Evolutionary conservation across 2,888 invertebrate genomes (phyloP).

Genomic region (Bhutanitis thaidina): DNA sequence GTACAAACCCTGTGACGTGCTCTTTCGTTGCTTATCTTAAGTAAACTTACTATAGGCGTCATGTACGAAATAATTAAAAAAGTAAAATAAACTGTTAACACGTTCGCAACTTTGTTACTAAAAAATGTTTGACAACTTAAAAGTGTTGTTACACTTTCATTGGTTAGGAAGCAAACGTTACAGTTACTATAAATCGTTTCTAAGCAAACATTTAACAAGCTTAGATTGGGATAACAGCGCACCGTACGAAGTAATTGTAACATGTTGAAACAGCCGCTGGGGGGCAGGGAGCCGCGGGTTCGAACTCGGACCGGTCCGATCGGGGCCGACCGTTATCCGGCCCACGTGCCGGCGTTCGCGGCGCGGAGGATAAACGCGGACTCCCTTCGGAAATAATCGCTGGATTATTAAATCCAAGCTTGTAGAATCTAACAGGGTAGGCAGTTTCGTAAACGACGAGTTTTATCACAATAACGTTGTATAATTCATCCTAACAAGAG

Average conservation of each 20-base stretch:
- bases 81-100: no score
- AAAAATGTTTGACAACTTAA: no score
- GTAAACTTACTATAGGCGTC: no score
- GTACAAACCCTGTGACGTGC: no score
- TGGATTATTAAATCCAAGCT: background rate
- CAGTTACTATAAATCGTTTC: background rate
- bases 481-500: no score
- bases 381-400: background rate
- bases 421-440: no score
- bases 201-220: background rate
- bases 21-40: no score
- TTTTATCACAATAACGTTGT: no score
- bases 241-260: conserved; percentile 1
- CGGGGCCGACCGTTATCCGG: conserved; percentile 46
- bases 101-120: no score
- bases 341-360: conserved; percentile 31
- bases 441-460: no score
- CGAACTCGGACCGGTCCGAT: conserved; percentile 40
- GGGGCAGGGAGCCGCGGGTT: conserved; percentile 7
- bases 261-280: background rate
- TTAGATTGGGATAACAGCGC: background rate
- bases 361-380: background rate
- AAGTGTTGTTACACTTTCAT: no score
- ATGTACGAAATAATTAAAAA: no score
- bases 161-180: background rate